A percentile compares a stretch with the other conserved stretches of the same genome.
phyloP scores from a whole-genome alignment of 2,797 vertebrate species.

The Lepidocolaptes lacrymiger region DNA sequence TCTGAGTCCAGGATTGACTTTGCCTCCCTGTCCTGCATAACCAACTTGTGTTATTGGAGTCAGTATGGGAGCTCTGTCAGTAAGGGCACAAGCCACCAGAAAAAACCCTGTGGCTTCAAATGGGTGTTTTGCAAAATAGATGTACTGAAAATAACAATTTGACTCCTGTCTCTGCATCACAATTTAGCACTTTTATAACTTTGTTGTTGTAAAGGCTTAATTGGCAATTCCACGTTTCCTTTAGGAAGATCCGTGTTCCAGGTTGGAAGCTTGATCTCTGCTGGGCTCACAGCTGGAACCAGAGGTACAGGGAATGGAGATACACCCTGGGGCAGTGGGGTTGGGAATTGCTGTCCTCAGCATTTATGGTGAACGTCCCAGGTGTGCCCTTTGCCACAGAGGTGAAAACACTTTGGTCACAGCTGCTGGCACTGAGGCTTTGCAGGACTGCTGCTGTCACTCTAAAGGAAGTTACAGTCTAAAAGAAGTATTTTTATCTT shows the following conservation, averaged over 20 bases:
- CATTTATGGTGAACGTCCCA: not conserved
- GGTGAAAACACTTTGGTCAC: not conserved
- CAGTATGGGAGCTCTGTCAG: not conserved
- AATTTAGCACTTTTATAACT: not conserved
- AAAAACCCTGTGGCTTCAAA: not conserved
- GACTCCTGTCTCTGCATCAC: not conserved
- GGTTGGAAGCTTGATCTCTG: not conserved
- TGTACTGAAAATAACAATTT: not conserved
- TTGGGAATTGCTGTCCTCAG: fast-evolving
- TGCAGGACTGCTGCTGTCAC: not conserved
- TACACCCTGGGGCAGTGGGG: fast-evolving
- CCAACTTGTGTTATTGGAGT: fast-evolving
- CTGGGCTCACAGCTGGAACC: not conserved
- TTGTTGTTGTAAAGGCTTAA: not conserved
- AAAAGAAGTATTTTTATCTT: slow-evolving; percentile 28
- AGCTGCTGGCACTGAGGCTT: not conserved
- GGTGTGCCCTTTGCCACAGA: not conserved
- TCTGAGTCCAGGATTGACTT: not conserved
- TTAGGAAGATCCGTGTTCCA: not conserved
- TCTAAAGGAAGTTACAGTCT: not conserved
- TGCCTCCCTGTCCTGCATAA: not conserved
- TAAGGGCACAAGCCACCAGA: not conserved
- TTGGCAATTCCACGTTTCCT: not conserved
- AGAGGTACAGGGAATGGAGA: not conserved
- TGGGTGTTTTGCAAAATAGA: not conserved